Evolutionary conservation across 2,113 vertebrate species (phyloP), one percentile per base, ranked within the genome.

Genomic region (Lonchura striata): DNA sequence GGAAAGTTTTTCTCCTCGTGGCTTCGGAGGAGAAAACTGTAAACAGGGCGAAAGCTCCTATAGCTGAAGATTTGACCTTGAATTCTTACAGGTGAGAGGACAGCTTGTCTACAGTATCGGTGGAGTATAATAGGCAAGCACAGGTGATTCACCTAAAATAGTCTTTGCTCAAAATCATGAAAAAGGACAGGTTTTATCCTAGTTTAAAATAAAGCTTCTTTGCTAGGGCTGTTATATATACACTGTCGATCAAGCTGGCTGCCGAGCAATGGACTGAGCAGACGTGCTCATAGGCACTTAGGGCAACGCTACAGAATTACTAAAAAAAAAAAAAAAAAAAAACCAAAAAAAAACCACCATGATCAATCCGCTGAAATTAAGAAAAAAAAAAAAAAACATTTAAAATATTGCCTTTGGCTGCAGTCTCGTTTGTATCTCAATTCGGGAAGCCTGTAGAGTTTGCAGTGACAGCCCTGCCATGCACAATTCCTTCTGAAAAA

Each of bases 331-430:
- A 33, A 37, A 42, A 27, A 13, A 0, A 7, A 63, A 60, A 35
- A 23, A 33, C 59, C n/a, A 31, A 13, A 47, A 42, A 14, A 27
- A 35, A 33, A 15, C 31, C 23, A 35, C 22, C 15, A 82, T 13
- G 37, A 25, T 22, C 19, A 25, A 7, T 15, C 23, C 2, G 2
- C 6, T n/a, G 23, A 60, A 37, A 42, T 33, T 16, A 0, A 7
- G 59, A 60, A 35, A 23, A 33, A 37, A 42, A 27, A 13, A 0
- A 7, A 63, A 60, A 35, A 23, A 33, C 59, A 19, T 42, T 54
- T 24, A 2, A 49, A 57, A 50, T 50, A 8, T 22, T 61, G 70
- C 30, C 18, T 79, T 42, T 46, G 65, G 23, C 61, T 69, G 50
- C 50, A 54, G 11, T 19, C 31, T 76, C 19, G 41, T 49, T 61